These are phyloP conservation scores for Lontra canadensis DNA, from an alignment of 2,113 vertebrate genomes.

Conservation along the genomic window DNA sequence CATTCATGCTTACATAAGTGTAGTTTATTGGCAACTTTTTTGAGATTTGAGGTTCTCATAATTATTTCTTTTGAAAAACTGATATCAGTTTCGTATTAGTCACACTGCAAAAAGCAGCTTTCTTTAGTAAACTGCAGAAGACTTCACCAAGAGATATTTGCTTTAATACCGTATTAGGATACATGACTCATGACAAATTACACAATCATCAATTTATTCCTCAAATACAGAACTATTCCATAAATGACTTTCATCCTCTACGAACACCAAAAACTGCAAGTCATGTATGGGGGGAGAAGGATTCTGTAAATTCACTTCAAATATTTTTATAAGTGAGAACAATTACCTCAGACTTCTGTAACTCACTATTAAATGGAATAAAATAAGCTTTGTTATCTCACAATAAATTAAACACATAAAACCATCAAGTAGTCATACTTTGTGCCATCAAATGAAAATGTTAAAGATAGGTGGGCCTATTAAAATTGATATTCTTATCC, in stretches of 20 bases:
- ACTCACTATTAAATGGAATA: constrained; percentile 29
- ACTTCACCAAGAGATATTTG: neutral
- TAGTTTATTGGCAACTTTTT: neutral
- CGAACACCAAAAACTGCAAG: constrained; percentile 24
- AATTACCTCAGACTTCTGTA: constrained; percentile 56
- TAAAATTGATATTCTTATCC: neutral
- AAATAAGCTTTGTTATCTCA: constrained; percentile 58
- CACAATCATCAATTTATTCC: neutral
- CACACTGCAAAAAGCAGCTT: neutral
- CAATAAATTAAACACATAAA: constrained; percentile 43
- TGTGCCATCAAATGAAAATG: constrained; percentile 20
- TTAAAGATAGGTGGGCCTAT: neutral
- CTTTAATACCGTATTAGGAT: neutral
- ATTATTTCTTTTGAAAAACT: constrained; percentile 48
- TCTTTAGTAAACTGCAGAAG: neutral
- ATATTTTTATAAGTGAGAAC: constrained; percentile 59
- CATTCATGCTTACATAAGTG: neutral
- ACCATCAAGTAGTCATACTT: constrained; percentile 14
- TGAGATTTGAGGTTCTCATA: neutral
- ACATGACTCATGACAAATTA: neutral
- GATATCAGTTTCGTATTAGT: neutral
- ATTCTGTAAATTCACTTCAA: neutral
- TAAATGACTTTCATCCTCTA: neutral
- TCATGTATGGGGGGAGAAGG: neutral
- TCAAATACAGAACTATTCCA: neutral